Base-by-base conservation (phyloP, 2,888 invertebrate genomes). In the Nymphalis c-album region DNA sequence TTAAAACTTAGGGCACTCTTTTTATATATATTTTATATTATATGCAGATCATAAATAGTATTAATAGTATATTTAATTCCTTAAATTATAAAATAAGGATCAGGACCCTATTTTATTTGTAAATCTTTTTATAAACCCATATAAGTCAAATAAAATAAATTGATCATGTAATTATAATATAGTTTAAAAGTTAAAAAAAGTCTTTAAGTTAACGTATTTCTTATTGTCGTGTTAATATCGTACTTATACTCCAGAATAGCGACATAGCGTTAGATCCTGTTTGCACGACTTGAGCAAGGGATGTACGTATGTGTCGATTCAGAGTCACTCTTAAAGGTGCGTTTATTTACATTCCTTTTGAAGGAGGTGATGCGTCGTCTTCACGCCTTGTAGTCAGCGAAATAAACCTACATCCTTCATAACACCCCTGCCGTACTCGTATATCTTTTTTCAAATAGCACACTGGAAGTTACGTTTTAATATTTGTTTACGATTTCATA, bases 341-440 rank as follows among this genome's bases (percentile, higher is more conserved):
- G 89, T 89, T 81, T 90, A 89, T 90, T 90, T 90, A 85, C 90
- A 76, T 78, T 84, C 78, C 87, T 87, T 89, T 89, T 83, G 86
- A 89, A 87, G 84, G 79, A 87, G 88, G 85, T 87, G 87, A 87
- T 86, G 87, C 87, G 86, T 85, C 80, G 83, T 80, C 81, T 86
- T 85, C 84, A 83, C 86, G 85, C 84, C 84, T 80, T 81, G 80
- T 82, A 80, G 80, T 77, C 78, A 74, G 75, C 76, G 83, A 86
- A 84, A 84, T 73, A 80, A 78, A 78, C 78, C 80, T 79, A 79
- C 83, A 75, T 72, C 83, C 80, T 84, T 87, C 84, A 84, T 85
- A 84, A 83, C 73, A 74, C 68, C 72, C 74, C 74, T 72, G 67
- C 64, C 47, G n/a, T 31, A 58, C 40, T 40, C 40, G 13, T 61